Base-by-base conservation (phyloP, 2,113 vertebrate genomes). In the Kryptolebias marmoratus region DNA sequence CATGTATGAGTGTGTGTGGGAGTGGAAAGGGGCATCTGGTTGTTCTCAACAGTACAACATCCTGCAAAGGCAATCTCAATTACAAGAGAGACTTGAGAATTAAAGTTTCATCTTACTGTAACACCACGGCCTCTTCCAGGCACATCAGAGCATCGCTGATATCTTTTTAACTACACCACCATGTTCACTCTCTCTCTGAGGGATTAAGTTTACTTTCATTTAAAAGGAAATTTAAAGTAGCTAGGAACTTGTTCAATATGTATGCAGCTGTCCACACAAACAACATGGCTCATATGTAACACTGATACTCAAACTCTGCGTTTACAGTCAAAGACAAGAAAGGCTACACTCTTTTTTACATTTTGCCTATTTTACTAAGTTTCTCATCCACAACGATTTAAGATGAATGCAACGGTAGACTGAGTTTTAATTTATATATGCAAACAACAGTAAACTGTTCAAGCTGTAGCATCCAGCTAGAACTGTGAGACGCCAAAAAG, bases 91-190 rank as follows among this genome's bases (percentile, higher is more conserved):
- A 77, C 79, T 87, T 79, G 55, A 81, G 75, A 87, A 92, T 90
- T 83, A 91, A 92, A 91, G 87, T 92, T 92, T 92, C 73, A 89
- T 88, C 87, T 86, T 75, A 71, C 76, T 75, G 73, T 84, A 90
- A 88, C 84, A 86, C 52, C 31, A 13, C 59, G 67, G 75, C 88
- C 74, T 87, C 73, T 72, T 68, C 71, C 65, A 71, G 73, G 72
- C 79, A 79, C 83, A 89, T 89, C 85, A 85, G 71, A 91, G 86
- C 68, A 28, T 36, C 13, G 53, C 71, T 86, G 83, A 84, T 87
- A 87, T 86, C 81, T 85, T 83, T 86, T 75, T 79, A 77, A 84
- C 78, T 80, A 54, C 74, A 79, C 49, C 58, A 68, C 74, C 82
- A 62, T 81, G 72, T 81, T 79, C 68, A 39, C 55, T 56, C 31